These are phyloP conservation scores for Phyllotreta cruciferae DNA, from an alignment of 2,888 invertebrate genomes.

Conservation along the genomic window DNA sequence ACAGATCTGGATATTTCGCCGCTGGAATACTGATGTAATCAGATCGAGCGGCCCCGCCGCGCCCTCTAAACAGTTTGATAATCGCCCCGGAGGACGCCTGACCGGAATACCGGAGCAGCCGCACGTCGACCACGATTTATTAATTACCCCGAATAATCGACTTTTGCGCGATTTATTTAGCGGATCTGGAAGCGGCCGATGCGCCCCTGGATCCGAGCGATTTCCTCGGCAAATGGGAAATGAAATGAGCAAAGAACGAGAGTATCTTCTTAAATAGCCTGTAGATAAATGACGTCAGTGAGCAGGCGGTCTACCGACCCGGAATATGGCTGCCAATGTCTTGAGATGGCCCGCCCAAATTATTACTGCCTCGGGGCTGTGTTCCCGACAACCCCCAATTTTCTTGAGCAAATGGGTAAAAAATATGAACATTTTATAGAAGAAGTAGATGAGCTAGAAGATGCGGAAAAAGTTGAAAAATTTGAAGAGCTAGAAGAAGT, in stretches of 20 bases:
- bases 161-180: too few relatives aligned
- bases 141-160: too few relatives aligned
- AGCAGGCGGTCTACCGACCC: constrained; percentile 52
- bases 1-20: constrained; percentile 52
- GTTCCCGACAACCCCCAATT: constrained; percentile 28
- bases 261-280: constrained; percentile 52
- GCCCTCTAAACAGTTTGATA: constrained; percentile 46
- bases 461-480: too few relatives aligned
- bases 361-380: constrained; percentile 40
- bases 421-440: too few relatives aligned
- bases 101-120: neutral
- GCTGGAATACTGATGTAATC: constrained; percentile 57
- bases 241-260: constrained; percentile 30
- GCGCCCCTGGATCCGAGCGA: constrained; percentile 4
- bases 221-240: constrained; percentile 23
- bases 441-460: too few relatives aligned
- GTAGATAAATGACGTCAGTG: constrained; percentile 56
- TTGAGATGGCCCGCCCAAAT: constrained; percentile 43
- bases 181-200: neutral
- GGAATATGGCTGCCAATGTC: constrained; percentile 56
- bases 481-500: too few relatives aligned
- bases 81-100: constrained; percentile 33
- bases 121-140: too few relatives aligned
- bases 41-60: constrained; percentile 40
- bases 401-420: neutral